phyloP scores from a whole-genome alignment of 2,113 vertebrate species.

The Pangasianodon gigas region DNA sequence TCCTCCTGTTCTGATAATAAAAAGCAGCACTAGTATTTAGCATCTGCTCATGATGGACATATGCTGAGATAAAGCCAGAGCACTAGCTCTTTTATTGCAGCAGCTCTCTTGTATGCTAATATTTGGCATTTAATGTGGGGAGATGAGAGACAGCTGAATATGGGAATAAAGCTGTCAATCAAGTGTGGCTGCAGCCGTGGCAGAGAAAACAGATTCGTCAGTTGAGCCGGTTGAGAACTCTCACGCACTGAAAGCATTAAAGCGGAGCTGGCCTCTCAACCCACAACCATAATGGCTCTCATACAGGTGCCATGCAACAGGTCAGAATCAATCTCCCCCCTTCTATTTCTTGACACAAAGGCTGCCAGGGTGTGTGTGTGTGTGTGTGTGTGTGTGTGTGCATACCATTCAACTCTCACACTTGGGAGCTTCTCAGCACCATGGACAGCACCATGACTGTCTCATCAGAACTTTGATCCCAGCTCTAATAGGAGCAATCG shows the following conservation, averaged over 20 bases:
- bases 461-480: conserved; percentile 22
- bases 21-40: not conserved
- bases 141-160: conserved; percentile 30
- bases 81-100: conserved; percentile 11
- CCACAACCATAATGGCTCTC: conserved; percentile 47
- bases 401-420: not conserved
- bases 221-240: conserved; percentile 40
- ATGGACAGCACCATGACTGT: conserved; percentile 10
- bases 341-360: conserved; percentile 49
- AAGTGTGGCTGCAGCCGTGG: not conserved
- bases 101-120: conserved; percentile 12
- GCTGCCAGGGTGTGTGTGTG: not conserved
- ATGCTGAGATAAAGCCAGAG: conserved; percentile 9
- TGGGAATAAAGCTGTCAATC: conserved; percentile 26
- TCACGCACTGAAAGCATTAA: conserved; percentile 48
- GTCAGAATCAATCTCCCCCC: conserved; percentile 57
- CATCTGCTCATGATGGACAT: not conserved
- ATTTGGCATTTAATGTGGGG: conserved; percentile 21
- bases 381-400: conserved; percentile 16
- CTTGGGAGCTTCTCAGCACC: conserved; percentile 41
- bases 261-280: conserved; percentile 41
- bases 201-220: conserved; percentile 42
- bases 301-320: conserved; percentile 48
- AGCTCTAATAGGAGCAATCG: not conserved
- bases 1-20: not conserved